phyloP scores from a whole-genome alignment of 2,888 invertebrate species.

The Monochamus alternatus region DNA sequence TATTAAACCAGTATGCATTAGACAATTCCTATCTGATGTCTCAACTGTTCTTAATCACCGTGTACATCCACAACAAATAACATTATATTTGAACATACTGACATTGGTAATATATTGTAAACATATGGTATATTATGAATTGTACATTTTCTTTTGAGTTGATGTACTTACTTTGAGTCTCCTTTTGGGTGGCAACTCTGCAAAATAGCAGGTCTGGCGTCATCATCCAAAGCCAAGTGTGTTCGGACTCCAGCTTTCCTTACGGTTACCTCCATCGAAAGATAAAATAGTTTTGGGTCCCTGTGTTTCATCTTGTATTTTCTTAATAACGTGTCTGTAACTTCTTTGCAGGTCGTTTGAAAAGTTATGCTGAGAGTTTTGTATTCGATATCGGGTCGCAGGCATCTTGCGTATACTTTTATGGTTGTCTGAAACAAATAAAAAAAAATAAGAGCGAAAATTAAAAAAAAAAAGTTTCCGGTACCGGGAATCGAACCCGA shows the following conservation, averaged over 20 bases:
- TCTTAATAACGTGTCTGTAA: slow-evolving; percentile 87
- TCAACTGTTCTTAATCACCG: no score
- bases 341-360: slow-evolving; percentile 90
- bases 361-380: slow-evolving; percentile 93
- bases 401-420: slow-evolving; percentile 91
- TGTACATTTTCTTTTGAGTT: neutral
- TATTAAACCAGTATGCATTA: no score
- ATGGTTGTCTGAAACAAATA: slow-evolving; percentile 85
- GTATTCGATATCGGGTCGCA: slow-evolving; percentile 95
- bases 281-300: slow-evolving; percentile 92
- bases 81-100: no score
- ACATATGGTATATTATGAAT: no score
- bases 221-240: slow-evolving; percentile 88
- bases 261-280: slow-evolving; percentile 95
- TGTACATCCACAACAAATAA: no score
- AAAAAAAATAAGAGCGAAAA: slow-evolving; percentile 36
- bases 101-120: no score
- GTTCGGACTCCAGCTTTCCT: slow-evolving; percentile 88
- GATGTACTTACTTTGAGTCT: slow-evolving; percentile 83
- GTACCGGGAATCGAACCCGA: slow-evolving; percentile 78
- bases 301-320: slow-evolving; percentile 92
- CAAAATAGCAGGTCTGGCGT: slow-evolving; percentile 90
- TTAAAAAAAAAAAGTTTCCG: slow-evolving; percentile 68
- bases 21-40: no score
- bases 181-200: slow-evolving; percentile 96